Evolutionary conservation across 2,113 vertebrate genomes (phyloP).

Genomic region (Oxygymnocypris stewartii): DNA sequence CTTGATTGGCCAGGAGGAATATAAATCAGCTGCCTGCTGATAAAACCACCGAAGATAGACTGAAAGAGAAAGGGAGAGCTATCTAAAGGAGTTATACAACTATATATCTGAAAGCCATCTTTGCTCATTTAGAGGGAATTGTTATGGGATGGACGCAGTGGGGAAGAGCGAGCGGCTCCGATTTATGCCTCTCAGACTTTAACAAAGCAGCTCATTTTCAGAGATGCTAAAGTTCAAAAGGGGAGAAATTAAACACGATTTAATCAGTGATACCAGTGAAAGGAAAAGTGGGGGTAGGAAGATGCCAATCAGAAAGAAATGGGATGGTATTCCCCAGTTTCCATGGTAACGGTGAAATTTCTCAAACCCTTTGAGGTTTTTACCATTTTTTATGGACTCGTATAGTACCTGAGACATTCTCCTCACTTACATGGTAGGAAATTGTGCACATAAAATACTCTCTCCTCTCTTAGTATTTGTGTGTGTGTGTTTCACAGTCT

Average conservation of each 20-base stretch:
- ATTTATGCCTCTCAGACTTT: slow-evolving; percentile 20
- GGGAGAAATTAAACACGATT: slow-evolving; percentile 28
- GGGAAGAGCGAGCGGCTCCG: not conserved
- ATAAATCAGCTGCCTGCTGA: slow-evolving; percentile 52
- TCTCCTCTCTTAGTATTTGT: not conserved
- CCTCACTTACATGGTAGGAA: not conserved
- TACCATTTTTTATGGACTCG: slow-evolving; percentile 42
- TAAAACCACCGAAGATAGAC: slow-evolving; percentile 23
- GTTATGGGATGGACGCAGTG: slow-evolving; percentile 31
- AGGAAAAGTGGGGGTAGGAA: slow-evolving; percentile 19
- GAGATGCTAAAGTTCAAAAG: slow-evolving; percentile 37
- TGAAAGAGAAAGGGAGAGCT: slow-evolving; percentile 15
- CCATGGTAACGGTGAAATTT: slow-evolving; percentile 71
- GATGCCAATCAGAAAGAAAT: slow-evolving; percentile 38
- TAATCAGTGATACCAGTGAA: slow-evolving; percentile 13
- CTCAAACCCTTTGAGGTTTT: slow-evolving; percentile 41
- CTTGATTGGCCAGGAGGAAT: slow-evolving; percentile 42
- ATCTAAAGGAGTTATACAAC: slow-evolving; percentile 24
- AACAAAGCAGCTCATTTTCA: slow-evolving; percentile 43
- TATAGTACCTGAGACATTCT: slow-evolving; percentile 54
- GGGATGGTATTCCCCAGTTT: slow-evolving; percentile 74
- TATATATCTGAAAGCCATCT: slow-evolving; percentile 42
- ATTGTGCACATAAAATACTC: slow-evolving; percentile 19
- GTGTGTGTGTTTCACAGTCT: slow-evolving; percentile 24
- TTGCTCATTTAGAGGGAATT: slow-evolving; percentile 50